These are phyloP conservation scores for Meteorus cinctellus DNA, from an alignment of 2,888 invertebrate species.

Conservation along the genomic window DNA sequence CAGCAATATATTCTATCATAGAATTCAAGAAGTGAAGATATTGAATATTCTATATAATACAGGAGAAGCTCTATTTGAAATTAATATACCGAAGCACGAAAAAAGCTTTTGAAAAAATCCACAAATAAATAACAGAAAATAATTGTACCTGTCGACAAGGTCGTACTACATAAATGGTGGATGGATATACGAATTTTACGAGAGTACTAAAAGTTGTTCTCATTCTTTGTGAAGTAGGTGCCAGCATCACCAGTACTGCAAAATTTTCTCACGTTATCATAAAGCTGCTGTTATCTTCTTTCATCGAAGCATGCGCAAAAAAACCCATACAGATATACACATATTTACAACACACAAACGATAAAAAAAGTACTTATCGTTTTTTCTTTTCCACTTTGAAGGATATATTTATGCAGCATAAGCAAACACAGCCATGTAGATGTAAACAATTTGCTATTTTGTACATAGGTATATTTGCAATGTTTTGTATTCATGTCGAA, in stretches of 20 bases:
- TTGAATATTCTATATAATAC: no score
- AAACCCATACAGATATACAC: constrained; percentile 12
- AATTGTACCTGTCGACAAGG: constrained; percentile 51
- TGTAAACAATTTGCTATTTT: constrained; percentile 26
- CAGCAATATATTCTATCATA: no score
- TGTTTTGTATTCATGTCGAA: constrained; percentile 9
- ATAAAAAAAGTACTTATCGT: background rate
- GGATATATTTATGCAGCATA: background rate
- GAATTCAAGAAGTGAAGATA: no score
- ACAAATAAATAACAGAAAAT: background rate
- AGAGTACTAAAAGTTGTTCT: constrained; percentile 51
- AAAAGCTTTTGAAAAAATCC: no score
- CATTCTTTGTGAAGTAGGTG: constrained; percentile 9
- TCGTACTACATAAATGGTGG: constrained; percentile 11
- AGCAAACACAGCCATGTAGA: background rate
- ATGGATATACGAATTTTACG: constrained; percentile 51
- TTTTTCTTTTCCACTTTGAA: constrained; percentile 9
- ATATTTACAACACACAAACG: background rate
- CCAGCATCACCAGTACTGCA: constrained; percentile 14
- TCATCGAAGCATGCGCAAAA: constrained; percentile 19
- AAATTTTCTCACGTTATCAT: constrained; percentile 6
- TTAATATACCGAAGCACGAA: background rate
- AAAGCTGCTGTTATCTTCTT: constrained; percentile 23
- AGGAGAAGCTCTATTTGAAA: no score
- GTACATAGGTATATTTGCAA: constrained; percentile 1